Evolutionary conservation across 2,797 vertebrate species (phyloP), one percentile per base, ranked within the genome.

Genomic region (Macrochelys suwanniensis): DNA sequence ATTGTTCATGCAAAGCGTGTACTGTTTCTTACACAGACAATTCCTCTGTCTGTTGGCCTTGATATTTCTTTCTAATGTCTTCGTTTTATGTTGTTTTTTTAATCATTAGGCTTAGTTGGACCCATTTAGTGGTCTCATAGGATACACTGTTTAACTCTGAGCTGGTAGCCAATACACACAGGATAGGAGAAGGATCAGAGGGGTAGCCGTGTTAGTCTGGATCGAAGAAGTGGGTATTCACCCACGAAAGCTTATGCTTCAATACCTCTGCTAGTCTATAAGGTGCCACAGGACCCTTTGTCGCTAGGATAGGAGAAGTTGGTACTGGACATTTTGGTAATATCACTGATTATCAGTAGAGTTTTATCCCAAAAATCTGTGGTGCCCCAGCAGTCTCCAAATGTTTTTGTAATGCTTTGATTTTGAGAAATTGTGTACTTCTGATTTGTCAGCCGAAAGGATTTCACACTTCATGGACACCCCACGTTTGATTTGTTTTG

Each of bases 371-470:
- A 0, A 3, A 37, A 85, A 91, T 89, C 57, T 9, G 2, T 6
- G 53, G 92, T 51, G 74, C 82, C 71, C 88, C 56, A 90, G 92
- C 78, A 1, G 37, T 49, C 87, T 94, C 82, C 93, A 82, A 84
- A 94, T 96, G 96, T 87, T 84, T 93, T 96, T 91, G 94, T 88
- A 96, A 95, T 96, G 90, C 2, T 23, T 45, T 1, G 6, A 94
- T 92, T 96, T 90, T 89, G 91, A 95, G 92, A 84, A 88, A 61
- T 0, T 47, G 71, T 61, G 83, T 57, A n/a, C 92, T 96, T 95
- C 94, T 95, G 92, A 96, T 93, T 95, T 95, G 90, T 93, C 68
- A 94, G 94, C 96, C 92, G 95, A 97, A 97, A 96, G 93, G 93
- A 83, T 93, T 98, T 98, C 96, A 92, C 96, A 96, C 96, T 95